Evolutionary conservation across 2,888 invertebrate genomes (phyloP).

Genomic region (Tenthredo mesomela): DNA sequence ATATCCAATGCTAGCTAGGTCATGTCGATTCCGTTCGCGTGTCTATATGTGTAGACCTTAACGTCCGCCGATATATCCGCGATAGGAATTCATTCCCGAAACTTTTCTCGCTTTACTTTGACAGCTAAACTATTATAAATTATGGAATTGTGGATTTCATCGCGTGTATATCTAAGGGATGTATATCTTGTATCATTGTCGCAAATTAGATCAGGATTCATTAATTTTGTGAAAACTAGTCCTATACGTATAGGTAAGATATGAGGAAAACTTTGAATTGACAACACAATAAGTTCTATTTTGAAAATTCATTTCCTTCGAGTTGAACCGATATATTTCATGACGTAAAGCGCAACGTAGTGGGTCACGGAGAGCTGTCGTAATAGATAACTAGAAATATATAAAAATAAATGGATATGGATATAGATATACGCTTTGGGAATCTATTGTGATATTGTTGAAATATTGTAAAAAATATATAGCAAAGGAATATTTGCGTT

Average conservation of each 20-base stretch:
- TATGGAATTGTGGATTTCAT: not conserved
- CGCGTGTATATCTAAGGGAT: not conserved
- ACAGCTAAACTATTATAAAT: not conserved
- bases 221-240: not conserved
- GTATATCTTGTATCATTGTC: not conserved
- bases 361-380: not conserved
- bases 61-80: not conserved
- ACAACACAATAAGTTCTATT: not conserved
- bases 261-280: not conserved
- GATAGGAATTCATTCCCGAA: not conserved
- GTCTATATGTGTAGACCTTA: not conserved
- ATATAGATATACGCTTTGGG: not conserved
- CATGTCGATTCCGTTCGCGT: constrained; percentile 19
- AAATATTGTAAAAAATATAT: not conserved
- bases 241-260: not conserved
- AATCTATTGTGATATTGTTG: not conserved
- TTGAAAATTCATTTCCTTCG: not conserved
- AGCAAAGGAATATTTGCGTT: not conserved
- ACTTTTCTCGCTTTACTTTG: not conserved
- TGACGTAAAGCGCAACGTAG: not conserved
- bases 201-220: not conserved
- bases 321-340: not conserved
- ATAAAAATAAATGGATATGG: not conserved
- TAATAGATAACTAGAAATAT: not conserved
- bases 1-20: not conserved